These are phyloP conservation scores for Cryptosula pallasiana DNA, from an alignment of 2,888 invertebrate species.

Conservation along the genomic window DNA sequence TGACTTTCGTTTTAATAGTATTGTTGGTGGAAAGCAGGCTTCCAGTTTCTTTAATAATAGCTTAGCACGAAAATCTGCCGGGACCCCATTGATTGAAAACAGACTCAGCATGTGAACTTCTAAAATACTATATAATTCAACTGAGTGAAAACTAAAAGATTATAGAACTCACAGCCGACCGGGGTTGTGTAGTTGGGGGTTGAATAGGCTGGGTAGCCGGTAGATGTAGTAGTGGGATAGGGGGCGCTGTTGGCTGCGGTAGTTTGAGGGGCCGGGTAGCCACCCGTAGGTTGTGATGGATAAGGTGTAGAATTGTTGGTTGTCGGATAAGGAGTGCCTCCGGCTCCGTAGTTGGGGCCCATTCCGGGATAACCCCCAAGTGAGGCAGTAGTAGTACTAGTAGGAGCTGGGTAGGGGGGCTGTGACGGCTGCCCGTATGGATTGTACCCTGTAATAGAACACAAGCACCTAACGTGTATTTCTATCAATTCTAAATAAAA, in stretches of 20 bases:
- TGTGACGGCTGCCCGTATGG: background rate
- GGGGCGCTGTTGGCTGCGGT: conserved; percentile 25
- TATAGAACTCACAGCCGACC: background rate
- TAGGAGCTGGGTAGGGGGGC: conserved; percentile 24
- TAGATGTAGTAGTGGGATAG: conserved; percentile 30
- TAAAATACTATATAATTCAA: too few species aligned
- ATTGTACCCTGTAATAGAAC: conserved; percentile 18
- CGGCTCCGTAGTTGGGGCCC: background rate
- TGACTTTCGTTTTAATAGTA: too few species aligned
- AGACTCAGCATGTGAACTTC: too few species aligned
- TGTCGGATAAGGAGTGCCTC: background rate
- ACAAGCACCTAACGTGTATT: too few species aligned
- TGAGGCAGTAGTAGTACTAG: conserved; percentile 32
- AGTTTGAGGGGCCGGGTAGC: background rate
- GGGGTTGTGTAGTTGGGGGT: conserved; percentile 27
- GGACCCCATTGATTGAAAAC: too few species aligned
- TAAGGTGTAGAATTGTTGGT: background rate
- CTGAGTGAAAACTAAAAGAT: background rate
- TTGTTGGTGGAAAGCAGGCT: too few species aligned
- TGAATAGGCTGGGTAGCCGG: conserved; percentile 37
- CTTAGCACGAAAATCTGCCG: too few species aligned
- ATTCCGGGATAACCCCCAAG: conserved; percentile 51
- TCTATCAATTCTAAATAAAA: too few species aligned
- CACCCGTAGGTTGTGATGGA: background rate
- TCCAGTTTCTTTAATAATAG: too few species aligned